phyloP scores from a whole-genome alignment of 2,113 vertebrate species.

The Pimephales promelas region DNA sequence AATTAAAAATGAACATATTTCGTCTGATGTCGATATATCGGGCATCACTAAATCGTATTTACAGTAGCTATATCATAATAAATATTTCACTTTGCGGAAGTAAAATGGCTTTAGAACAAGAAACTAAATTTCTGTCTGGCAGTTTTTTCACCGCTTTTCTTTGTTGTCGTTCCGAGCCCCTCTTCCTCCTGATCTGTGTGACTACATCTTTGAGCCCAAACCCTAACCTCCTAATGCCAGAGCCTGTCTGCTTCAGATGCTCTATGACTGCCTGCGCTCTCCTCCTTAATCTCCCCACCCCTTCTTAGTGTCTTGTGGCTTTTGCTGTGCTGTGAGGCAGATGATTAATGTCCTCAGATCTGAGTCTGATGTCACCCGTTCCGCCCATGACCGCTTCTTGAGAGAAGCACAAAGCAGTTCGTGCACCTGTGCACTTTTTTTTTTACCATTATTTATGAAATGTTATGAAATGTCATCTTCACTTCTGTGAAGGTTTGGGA shows the following conservation, averaged over 20 bases:
- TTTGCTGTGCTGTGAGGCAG: constrained; percentile 60
- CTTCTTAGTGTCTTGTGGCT: constrained; percentile 44
- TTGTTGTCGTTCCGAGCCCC: neutral
- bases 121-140: neutral
- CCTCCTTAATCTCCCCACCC: constrained; percentile 44
- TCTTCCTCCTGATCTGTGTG: constrained; percentile 43
- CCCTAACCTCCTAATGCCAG: constrained; percentile 64
- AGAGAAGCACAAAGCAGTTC: constrained; percentile 42
- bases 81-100: neutral
- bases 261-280: constrained; percentile 16
- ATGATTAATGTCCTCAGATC: constrained; percentile 72
- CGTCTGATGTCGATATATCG: too few relatives aligned
- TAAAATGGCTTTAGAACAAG: neutral
- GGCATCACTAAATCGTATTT: neutral
- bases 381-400: constrained; percentile 54
- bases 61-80: neutral
- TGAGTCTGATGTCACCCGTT: constrained; percentile 66
- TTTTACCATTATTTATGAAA: constrained; percentile 11
- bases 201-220: constrained; percentile 50
- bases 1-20: too few relatives aligned
- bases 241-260: constrained; percentile 64
- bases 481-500: neutral
- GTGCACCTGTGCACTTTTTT: neutral
- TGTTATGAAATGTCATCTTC: neutral
- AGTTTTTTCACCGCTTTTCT: neutral